phyloP scores from a whole-genome alignment of 37 sponge, comb jelly and placozoan genomes.

The Petrosia ficiformis region DNA sequence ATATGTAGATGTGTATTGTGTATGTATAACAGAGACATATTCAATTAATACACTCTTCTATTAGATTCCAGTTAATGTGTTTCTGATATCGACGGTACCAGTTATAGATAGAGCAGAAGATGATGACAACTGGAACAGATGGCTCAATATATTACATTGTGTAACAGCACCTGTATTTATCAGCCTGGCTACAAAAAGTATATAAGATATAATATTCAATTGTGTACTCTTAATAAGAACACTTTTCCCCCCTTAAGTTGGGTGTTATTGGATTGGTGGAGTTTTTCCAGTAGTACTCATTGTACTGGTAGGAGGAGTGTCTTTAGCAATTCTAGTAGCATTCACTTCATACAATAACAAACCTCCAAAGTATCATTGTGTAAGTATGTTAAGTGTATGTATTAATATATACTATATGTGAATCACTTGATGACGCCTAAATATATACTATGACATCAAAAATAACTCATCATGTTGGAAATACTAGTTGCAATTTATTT shows the following conservation, averaged over 20 bases:
- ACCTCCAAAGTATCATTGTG: conserved; percentile 82
- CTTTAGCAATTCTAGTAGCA: conserved; percentile 72
- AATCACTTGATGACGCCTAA: too few species aligned
- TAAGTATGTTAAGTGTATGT: conserved; percentile 28
- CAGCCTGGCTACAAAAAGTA: conserved; percentile 40
- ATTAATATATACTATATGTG: too few species aligned
- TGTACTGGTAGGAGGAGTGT: conserved; percentile 25
- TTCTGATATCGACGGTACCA: conserved; percentile 86
- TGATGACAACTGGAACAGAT: conserved; percentile 88
- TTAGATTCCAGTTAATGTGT: conserved; percentile 61
- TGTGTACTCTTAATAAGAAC: not conserved
- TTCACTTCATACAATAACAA: conserved; percentile 56
- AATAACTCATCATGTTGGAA: too few species aligned
- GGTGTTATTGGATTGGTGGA: conserved; percentile 38
- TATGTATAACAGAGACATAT: not conserved
- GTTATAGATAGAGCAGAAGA: conserved; percentile 82
- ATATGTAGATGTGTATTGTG: not conserved
- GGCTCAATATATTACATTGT: conserved; percentile 87
- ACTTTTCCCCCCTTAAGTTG: conserved; percentile 32
- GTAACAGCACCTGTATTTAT: conserved; percentile 70
- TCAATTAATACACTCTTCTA: not conserved
- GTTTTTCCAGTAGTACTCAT: conserved; percentile 75
- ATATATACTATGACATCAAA: too few species aligned
- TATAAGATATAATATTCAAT: too few species aligned
- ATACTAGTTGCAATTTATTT: too few species aligned